Base-by-base conservation (phyloP, 1,140 invertebrate species). In the Ceratoteleas bidentatus region DNA sequence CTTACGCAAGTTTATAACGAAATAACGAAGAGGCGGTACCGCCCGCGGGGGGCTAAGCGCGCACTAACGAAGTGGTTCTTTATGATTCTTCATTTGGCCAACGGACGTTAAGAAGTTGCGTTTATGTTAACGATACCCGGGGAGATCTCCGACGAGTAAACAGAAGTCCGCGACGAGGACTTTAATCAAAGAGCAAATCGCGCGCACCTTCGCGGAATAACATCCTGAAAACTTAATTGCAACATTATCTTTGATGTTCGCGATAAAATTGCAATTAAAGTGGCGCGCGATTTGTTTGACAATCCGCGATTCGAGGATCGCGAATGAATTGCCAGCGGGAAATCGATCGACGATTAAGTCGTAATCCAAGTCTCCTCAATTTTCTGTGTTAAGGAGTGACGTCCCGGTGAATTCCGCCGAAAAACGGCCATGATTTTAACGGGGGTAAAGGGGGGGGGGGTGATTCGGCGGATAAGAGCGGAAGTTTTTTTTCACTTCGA, bases 141-240 rank as follows among this genome's bases (percentile, higher is more conserved):
- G 38, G 33, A 68, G 40, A 36, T 57, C 36, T 57, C 49, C 34
- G 38, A 52, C 32, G 36, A 68, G 53, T 50, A 49, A 68, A 57
- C 36, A 38, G 10, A 68, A 50, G 53, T 57, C 57, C 38, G 56
- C 2, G 16, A 66, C 62, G 50, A 47, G 38, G 65, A 57, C 24
- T 68, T 57, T 68, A 68, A 68, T 68, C 40, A 68, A 68, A 68
- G 57, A 68, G 53, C 49, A 57, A 68, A 57, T 53, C 32, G 15
- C 24, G 11, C 34, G 24, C 34, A 24, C 43, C 49, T 6, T 40
- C 14, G 40, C 36, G n/a, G 53, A 68, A 68, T 57, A 57, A 49
- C 54, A 43, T 54, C 53, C 8, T 62, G 47, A 36, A 62, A 62
- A 49, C 36, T n/a, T 50, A 64, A 64, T 14, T 33, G 9, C 10